Evolutionary conservation across 1,140 invertebrate species (phyloP), one percentile per base, ranked within the genome.

Genomic region (Pararge aegeria): DNA sequence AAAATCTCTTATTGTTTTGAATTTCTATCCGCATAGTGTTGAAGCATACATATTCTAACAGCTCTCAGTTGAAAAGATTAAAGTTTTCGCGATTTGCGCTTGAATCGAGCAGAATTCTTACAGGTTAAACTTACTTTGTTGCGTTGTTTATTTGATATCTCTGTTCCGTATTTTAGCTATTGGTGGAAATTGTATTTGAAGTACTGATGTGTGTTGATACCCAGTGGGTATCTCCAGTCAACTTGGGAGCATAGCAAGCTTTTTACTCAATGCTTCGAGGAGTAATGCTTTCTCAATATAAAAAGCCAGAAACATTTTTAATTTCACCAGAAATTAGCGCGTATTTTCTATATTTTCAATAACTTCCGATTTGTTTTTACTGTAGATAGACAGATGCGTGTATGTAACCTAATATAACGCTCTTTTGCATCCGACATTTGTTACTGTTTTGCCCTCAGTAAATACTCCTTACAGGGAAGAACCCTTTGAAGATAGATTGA

Each of bases 41-140:
- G 48, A 40, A 53, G 53, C 64, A 75, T 70, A 70, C 64, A 75
- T 72, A 75, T 75, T 75, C 69, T 66, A 72, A 66, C 57, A 75
- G 69, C 64, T 72, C 61, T 50, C 61, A 68, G 66, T 66, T 55
- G 61, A 48, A 59, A 64, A 71, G 69, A 75, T 69, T 68, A 65
- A 71, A 69, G 64, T 72, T 72, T 61, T 64, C 61, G 30, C 53
- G 62, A 68, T 74, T 74, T 72, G 59, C 60, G 61, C 62, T 64
- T 55, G 55, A 40, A 48, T 18, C 15, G 44, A n/a, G 54, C 29
- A 37, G 18, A 21, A 56, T 37, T 49, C 30, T 49, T 46, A 0
- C 40, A 56, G 44, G 24, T 34, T 37, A 16, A 56, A 21, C n/a
- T 20, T 10, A 24, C 30, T 34, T 38, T 38, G 13, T 38, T 40